Conservation (phyloP, 2,888 invertebrate genomes). For the Agriotes lineatus region DNA sequence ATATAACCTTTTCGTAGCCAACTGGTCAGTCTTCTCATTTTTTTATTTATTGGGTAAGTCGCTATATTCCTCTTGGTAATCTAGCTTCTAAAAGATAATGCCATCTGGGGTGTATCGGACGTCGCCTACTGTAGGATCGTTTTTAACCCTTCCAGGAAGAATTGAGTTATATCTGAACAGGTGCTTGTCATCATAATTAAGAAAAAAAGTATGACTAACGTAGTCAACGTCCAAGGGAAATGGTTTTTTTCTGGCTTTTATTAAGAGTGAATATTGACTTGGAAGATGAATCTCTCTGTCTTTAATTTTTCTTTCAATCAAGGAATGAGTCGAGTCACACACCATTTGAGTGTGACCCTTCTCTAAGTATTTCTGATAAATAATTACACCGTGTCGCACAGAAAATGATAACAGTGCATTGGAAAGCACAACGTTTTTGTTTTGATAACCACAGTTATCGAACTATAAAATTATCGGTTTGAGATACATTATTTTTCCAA, state of each 20-base stretch:
- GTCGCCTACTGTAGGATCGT: background rate
- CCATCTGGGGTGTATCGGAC: conserved; percentile 1
- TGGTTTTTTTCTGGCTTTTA: conserved; percentile 5
- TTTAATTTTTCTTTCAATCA: conserved; percentile 46
- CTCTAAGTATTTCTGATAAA: conserved; percentile 42
- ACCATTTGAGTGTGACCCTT: conserved; percentile 50
- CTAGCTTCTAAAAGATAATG: conserved; percentile 6
- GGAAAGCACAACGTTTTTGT: conserved; percentile 41
- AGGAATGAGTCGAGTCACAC: conserved; percentile 46
- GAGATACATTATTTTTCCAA: conserved; percentile 15
- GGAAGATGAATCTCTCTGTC: conserved; percentile 42
- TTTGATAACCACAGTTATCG: conserved; percentile 49
- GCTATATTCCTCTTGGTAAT: conserved; percentile 9
- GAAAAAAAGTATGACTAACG: conserved; percentile 1
- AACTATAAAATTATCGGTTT: conserved; percentile 44
- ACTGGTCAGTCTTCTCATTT: background rate
- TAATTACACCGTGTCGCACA: conserved; percentile 1
- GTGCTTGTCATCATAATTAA: conserved; percentile 11
- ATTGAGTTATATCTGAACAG: background rate
- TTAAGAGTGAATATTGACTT: background rate
- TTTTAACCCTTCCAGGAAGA: conserved; percentile 6
- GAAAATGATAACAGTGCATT: conserved; percentile 45
- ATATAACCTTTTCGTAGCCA: background rate
- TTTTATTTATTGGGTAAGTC: background rate
- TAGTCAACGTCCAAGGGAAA: conserved; percentile 12